Base-by-base conservation (phyloP, 2,797 vertebrate species). In the Sebastes trivittatus region DNA sequence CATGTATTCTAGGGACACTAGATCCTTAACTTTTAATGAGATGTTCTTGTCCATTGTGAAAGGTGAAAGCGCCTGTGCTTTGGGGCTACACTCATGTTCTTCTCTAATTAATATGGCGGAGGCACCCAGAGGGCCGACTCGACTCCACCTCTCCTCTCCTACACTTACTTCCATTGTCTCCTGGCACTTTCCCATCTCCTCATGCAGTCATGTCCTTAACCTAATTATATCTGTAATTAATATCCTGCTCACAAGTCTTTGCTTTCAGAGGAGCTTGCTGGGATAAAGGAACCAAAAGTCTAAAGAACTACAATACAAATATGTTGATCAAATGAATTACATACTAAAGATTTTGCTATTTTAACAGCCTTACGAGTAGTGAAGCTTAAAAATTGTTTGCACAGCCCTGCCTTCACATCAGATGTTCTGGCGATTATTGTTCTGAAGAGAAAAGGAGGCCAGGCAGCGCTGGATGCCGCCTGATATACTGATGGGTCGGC, bases 141-240 rank as follows among this genome's bases (percentile, higher is more conserved):
- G 0, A 52, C 76, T 77, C 65, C 58, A 73, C 75, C 71, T 72
- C 72, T 60, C 59, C 56, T 78, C 77, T 78, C 81, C 76, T 72
- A 70, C 78, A 81, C 58, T 88, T 85, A 60, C 81, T 70, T 82
- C 46, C 77, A 82, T 73, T 81, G 83, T 90, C 84, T 89, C 78
- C 71, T 87, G 89, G 81, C 90, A 84, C 71, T 79, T 75, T 83
- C 90, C 88, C 90, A 90, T 93, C 80, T 88, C 87, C 54, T 87
- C 64, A 62, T 72, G 80, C 79, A 63, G 82, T 84, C 86, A 38
- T 77, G 82, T 90, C 82, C 83, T 90, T 85, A 82, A 81, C 78
- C 82, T 94, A 88, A 95, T 94, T 92, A 93, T 70, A 74, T 83
- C 83, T 82, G 84, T 90, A 92, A 92, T 93, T 90, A 90, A 91